A percentile compares a stretch with the other conserved stretches of the same genome.
Evolutionary conservation across 2,888 invertebrate species (phyloP).

Genomic region (Neoitamus cyanurus): DNA sequence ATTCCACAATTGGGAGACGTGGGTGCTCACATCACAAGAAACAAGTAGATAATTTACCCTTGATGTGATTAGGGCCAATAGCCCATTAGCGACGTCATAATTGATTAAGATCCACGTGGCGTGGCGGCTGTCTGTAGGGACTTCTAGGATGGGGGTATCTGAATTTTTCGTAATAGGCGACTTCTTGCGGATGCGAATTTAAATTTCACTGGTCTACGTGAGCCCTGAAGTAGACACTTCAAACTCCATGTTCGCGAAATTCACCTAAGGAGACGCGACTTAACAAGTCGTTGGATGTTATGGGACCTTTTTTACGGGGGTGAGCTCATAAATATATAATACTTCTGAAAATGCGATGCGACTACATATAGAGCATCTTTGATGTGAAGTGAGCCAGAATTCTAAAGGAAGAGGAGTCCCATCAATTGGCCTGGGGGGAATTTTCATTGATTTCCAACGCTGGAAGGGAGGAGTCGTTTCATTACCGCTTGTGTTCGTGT

Average conservation of each 20-base stretch:
- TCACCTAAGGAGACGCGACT: not conserved
- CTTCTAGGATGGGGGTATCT: not conserved
- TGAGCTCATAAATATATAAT: not conserved
- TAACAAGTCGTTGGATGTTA: not conserved
- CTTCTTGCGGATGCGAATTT: not conserved
- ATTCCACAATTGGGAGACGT: not conserved
- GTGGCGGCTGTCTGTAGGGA: not conserved
- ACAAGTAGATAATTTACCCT: not conserved
- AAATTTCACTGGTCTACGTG: not conserved
- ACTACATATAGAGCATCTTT: not conserved
- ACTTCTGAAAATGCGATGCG: not conserved
- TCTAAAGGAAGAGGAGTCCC: not conserved
- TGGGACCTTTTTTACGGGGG: not conserved
- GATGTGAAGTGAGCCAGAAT: not conserved
- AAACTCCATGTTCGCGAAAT: not conserved
- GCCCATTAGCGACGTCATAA: not conserved
- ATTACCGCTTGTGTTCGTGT: not conserved
- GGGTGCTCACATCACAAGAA: not conserved
- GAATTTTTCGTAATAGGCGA: not conserved
- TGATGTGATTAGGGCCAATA: not conserved
- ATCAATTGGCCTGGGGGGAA: not conserved
- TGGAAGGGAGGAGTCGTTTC: not conserved
- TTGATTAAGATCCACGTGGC: not conserved
- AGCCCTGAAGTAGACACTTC: not conserved
- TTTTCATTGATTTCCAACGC: not conserved